Evolutionary conservation across 2,113 vertebrate genomes (phyloP), one percentile per base, ranked within the genome.

Genomic region (Neogobius melanostomus): DNA sequence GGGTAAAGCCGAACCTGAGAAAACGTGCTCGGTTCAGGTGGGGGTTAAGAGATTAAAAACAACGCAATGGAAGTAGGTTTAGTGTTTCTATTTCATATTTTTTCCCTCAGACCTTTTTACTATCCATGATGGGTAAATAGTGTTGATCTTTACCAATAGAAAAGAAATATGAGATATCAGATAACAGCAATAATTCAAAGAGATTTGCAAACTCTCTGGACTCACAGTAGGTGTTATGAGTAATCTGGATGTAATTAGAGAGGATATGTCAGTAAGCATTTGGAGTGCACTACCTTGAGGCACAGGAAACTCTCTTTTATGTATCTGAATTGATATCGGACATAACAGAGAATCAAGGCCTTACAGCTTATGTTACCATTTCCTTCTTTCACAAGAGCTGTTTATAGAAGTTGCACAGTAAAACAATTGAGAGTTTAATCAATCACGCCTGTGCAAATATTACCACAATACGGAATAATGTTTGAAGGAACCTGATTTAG

Each of bases 291-390:
- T 14, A 57, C 49, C 66, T 90, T 81, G 75, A 79, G 83, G 90
- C 77, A 49, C 42, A 87, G 88, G 85, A 89, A 90, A 88, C 82
- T 78, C 76, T 80, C 82, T 80, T 76, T 85, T 85, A 85, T 87
- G 85, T 86, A 64, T 85, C 65, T 57, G 67, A 84, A 85, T 74
- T 87, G 82, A 89, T 85, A 81, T 87, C 68, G 82, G 88, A 91
- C 83, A 83, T 73, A 71, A 72, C 63, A 89, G 78, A 81, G 89
- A 90, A 87, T 83, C 49, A 62, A 64, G 16, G 28, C 28, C 28
- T 36, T 62, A 57, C 57, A 64, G 82, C 75, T 74, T 87, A 83
- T 77, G 71, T 87, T 79, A 78, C 82, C 72, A 86, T 82, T 86
- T 91, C 88, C 85, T 85, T 86, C 82, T 89, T 87, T 83, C 76